phyloP scores from a whole-genome alignment of 2,113 vertebrate species.

The Rhizomys pruinosus region DNA sequence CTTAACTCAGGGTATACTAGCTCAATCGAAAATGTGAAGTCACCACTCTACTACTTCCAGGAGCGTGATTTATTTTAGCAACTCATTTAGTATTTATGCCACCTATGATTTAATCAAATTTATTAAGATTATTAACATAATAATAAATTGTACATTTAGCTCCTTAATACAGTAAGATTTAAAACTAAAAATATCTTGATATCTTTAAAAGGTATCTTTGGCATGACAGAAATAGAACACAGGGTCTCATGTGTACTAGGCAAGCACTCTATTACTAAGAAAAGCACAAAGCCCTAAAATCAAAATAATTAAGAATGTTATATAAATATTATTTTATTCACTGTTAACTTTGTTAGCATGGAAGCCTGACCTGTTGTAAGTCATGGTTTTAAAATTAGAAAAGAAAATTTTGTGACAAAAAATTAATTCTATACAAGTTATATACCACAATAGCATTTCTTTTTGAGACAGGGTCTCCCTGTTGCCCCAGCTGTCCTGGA shows the following conservation, averaged over 20 bases:
- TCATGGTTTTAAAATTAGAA: neutral
- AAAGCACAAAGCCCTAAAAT: neutral
- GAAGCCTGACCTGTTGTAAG: neutral
- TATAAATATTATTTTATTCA: neutral
- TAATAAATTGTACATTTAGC: neutral
- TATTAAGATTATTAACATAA: constrained; percentile 8
- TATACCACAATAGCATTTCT: neutral
- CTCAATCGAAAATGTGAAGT: neutral
- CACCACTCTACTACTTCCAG: neutral
- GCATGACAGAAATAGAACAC: too few relatives aligned
- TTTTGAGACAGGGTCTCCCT: too few relatives aligned
- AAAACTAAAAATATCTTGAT: neutral
- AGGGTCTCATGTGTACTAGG: neutral
- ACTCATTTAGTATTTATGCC: neutral
- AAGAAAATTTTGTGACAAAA: constrained; percentile 4
- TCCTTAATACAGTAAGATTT: neutral
- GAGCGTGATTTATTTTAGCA: neutral
- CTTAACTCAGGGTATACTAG: neutral
- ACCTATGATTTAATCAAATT: neutral
- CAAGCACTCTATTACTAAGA: neutral
- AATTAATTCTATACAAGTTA: neutral
- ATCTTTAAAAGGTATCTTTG: neutral
- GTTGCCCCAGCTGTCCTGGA: too few relatives aligned
- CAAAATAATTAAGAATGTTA: neutral
- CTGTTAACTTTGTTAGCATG: neutral